Conservation (phyloP, 2,797 vertebrate genomes). For the Sebastes vulpes region DNA sequence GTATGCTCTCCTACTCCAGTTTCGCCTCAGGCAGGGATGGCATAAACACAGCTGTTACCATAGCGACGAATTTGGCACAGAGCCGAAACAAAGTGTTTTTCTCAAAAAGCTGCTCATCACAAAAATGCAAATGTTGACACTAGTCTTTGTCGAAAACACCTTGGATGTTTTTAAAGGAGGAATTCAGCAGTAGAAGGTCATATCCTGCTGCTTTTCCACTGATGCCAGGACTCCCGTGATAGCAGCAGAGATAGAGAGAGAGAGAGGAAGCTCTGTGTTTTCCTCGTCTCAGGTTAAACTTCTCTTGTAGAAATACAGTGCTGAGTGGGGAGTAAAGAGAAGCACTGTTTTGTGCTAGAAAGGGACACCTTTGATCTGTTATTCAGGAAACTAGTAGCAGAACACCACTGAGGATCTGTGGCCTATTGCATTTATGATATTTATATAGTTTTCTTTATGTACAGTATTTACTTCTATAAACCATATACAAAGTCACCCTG, state of each 20-base stretch:
- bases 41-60: slow-evolving; percentile 66
- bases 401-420: neutral
- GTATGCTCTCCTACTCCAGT: slow-evolving; percentile 16
- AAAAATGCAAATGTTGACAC: slow-evolving; percentile 25
- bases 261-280: neutral
- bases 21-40: slow-evolving; percentile 15
- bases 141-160: neutral
- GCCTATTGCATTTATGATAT: neutral
- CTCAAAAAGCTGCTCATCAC: slow-evolving; percentile 13
- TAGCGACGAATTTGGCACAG: slow-evolving; percentile 25
- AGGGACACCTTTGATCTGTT: neutral
- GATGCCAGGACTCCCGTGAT: neutral
- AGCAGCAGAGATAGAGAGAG: neutral
- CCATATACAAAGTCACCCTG: no score
- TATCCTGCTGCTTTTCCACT: slow-evolving; percentile 8
- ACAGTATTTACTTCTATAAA: neutral
- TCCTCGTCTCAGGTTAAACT: neutral
- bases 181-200: slow-evolving; percentile 9
- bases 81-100: slow-evolving; percentile 14
- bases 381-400: neutral
- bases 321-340: neutral
- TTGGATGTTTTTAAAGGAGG: slow-evolving; percentile 6
- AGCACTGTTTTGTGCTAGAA: neutral
- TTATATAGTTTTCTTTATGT: neutral
- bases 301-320: neutral